These are phyloP conservation scores for Epizoanthus scotinus DNA, from an alignment of 92 coral and sea anemone genomes.

Conservation along the genomic window DNA sequence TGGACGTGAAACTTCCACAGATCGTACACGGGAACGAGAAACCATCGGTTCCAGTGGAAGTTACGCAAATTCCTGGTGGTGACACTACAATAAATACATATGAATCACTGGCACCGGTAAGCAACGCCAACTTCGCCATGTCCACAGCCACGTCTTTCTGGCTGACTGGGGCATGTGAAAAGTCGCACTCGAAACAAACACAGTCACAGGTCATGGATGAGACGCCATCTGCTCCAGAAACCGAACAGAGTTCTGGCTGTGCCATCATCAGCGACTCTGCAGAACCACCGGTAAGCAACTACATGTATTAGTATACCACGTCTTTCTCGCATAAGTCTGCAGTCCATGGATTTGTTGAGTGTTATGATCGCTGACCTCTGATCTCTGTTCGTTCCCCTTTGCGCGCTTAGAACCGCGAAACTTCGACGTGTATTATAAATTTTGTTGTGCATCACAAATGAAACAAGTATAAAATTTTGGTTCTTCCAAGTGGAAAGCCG, in stretches of 20 bases:
- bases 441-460: neutral
- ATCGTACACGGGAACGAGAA: slow-evolving; percentile 3
- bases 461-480: neutral
- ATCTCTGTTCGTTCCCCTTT: neutral
- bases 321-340: slow-evolving; percentile 10
- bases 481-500: neutral
- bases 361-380: neutral
- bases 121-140: neutral
- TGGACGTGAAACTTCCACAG: neutral
- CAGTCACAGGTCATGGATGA: neutral
- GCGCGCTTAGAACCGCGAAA: neutral
- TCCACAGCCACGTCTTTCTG: neutral
- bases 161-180: neutral
- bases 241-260: neutral
- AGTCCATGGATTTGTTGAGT: slow-evolving; percentile 7
- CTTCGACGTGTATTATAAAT: slow-evolving; percentile 3
- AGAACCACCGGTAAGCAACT: slow-evolving; percentile 5
- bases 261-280: neutral
- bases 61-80: neutral
- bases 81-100: neutral
- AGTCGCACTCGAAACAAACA: slow-evolving; percentile 3
- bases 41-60: slow-evolving; percentile 7
- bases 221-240: slow-evolving; percentile 4
- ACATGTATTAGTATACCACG: neutral
- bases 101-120: slow-evolving; percentile 10